A percentile compares a stretch with the other conserved stretches of the same genome.
These are phyloP conservation scores for Nymphalis polychloros DNA, from an alignment of 2,888 invertebrate genomes.

Conservation along the genomic window DNA sequence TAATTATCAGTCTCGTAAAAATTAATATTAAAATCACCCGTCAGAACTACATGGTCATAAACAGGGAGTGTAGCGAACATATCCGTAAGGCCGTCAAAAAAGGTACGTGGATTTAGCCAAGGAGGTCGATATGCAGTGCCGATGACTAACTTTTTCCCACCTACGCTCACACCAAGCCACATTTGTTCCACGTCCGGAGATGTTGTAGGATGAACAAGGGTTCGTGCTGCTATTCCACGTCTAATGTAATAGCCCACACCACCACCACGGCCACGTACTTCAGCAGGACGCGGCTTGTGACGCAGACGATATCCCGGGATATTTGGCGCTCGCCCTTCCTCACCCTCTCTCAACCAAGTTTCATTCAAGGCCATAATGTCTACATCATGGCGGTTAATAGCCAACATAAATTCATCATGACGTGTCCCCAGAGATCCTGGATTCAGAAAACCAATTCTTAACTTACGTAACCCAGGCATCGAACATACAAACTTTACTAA, in stretches of 20 bases:
- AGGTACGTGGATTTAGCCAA: constrained; percentile 29
- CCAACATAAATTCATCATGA: constrained; percentile 19
- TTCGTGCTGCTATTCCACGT: neutral
- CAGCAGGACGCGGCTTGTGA: neutral
- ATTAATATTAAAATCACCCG: constrained; percentile 32
- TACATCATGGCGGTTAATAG: constrained; percentile 3
- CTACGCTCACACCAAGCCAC: neutral
- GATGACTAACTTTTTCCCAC: neutral
- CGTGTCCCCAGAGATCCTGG: constrained; percentile 11
- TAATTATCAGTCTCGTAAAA: neutral
- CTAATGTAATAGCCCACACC: neutral
- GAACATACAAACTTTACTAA: neutral
- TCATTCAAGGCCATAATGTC: constrained; percentile 32
- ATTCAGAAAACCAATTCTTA: constrained; percentile 13
- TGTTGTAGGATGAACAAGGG: neutral
- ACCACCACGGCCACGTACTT: neutral
- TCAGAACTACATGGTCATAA: constrained; percentile 24
- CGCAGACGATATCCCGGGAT: neutral
- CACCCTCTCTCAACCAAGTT: constrained; percentile 23
- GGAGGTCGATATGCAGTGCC: constrained; percentile 28
- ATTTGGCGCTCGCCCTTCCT: neutral
- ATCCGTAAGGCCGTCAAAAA: constrained; percentile 29
- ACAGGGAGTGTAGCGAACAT: constrained; percentile 11
- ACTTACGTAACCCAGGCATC: no score
- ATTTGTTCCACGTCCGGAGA: neutral